Evolutionary conservation across 2,888 invertebrate genomes (phyloP), one percentile per base, ranked within the genome.

Genomic region (Matsumyia berberina): DNA sequence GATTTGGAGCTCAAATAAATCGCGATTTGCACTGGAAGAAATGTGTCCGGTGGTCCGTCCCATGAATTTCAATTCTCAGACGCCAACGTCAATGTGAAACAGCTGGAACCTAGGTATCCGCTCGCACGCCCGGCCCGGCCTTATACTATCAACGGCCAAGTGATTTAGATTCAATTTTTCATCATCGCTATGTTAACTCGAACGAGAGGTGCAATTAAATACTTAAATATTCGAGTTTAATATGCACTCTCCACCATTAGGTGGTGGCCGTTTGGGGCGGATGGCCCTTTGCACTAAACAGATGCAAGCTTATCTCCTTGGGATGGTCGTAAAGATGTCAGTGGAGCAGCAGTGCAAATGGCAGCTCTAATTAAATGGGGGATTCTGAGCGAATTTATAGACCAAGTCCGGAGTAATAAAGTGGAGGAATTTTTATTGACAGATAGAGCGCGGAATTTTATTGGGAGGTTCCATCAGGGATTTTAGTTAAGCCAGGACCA

Each of bases 1-100:
- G 80, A 67, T 53, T 80, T 80, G 42, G 74, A 62, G 15, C 29
- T 55, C 49, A 53, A 53, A 74, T 80, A 60, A 74, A 67, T 66
- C 49, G 60, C 74, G 31, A 67, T 67, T 60, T 64, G 55, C 17
- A 17, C 9, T 24, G 37, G 66, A 39, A 67, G 17, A 67, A 53
- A 46, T 74, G 44, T 80, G 74, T 74, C 80, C 60, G 74, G 58
- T 73, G 44, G 29, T 44, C 29, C 15, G 60, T 67, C 39, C 11
- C 39, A 24, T 74, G 67, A 60, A 74, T 70, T 70, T 17, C 11
- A 46, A 60, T 70, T 58, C 35, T 1, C 17, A 9, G 29, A 24
- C 24, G 12, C 19, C 12, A 37, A 17, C 33, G 33, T 19, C 5
- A 39, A 31, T 24, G 6, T 6, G 5, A 35, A 67, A 51, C 66